phyloP scores from a whole-genome alignment of 2,797 vertebrate genomes.

The Orestias chungarensis region DNA sequence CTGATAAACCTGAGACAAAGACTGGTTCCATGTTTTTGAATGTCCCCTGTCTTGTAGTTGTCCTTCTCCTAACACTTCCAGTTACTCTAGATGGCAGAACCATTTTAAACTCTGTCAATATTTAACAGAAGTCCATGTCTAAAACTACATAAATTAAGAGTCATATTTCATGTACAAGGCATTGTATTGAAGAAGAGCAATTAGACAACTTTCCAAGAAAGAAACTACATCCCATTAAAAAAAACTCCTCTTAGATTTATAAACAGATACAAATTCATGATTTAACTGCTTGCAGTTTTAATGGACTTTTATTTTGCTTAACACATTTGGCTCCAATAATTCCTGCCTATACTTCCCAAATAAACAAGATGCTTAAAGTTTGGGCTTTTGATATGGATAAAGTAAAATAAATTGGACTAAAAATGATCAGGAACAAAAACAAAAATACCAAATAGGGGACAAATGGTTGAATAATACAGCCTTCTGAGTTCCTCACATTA shows the following conservation, averaged over 20 bases:
- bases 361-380: not conserved
- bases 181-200: conserved; percentile 33
- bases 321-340: not conserved
- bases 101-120: conserved; percentile 20
- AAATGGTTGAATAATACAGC: not conserved
- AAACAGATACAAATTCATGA: not conserved
- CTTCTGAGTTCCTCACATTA: not conserved
- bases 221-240: too few species aligned
- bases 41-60: conserved; percentile 29
- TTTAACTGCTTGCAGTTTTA: not conserved
- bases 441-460: not conserved
- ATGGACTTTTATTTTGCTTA: too few species aligned
- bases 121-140: conserved; percentile 16
- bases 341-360: not conserved
- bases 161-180: conserved; percentile 10
- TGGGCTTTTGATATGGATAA: not conserved
- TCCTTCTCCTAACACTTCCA: conserved; percentile 13
- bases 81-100: conserved; percentile 27
- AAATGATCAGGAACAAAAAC: not conserved
- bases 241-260: too few species aligned
- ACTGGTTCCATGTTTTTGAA: conserved; percentile 51
- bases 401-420: not conserved
- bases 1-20: conserved; percentile 30
- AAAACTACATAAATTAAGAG: conserved; percentile 16
- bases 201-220: conserved; percentile 32